phyloP scores from a whole-genome alignment of 1,140 invertebrate species.

The Cylas formicarius region DNA sequence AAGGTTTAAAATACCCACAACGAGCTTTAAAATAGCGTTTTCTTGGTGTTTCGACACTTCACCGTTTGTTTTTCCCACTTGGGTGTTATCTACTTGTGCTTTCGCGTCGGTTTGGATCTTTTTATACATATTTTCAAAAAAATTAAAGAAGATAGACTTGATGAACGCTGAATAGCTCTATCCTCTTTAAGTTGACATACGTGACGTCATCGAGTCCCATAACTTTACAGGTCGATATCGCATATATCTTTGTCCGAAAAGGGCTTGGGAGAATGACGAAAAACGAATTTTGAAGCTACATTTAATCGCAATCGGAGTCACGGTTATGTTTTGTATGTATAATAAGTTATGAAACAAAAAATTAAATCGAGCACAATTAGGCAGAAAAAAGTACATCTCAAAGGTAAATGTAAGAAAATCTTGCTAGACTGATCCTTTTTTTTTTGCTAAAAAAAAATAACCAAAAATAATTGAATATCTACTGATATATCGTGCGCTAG shows the following conservation, averaged over 20 bases:
- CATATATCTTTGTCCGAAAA: background rate
- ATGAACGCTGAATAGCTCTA: background rate
- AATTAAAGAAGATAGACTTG: conserved; percentile 11
- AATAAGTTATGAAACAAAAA: too few relatives aligned
- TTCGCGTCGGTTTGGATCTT: conserved; percentile 20
- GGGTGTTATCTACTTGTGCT: background rate
- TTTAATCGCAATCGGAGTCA: too few relatives aligned
- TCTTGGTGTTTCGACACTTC: conserved; percentile 14
- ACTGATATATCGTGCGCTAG: too few relatives aligned
- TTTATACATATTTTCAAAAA: conserved; percentile 26
- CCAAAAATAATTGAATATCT: too few relatives aligned
- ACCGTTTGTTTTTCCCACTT: conserved; percentile 9
- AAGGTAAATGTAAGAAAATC: too few relatives aligned
- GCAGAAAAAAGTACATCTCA: too few relatives aligned
- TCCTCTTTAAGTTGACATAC: conserved; percentile 15
- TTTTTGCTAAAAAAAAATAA: too few relatives aligned
- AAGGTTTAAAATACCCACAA: conserved; percentile 45
- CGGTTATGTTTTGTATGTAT: too few relatives aligned
- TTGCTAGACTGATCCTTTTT: too few relatives aligned
- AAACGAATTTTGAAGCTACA: too few relatives aligned
- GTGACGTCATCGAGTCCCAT: conserved; percentile 20
- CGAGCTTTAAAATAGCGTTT: conserved; percentile 17
- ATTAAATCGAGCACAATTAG: too few relatives aligned
- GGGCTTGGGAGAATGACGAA: too few relatives aligned
- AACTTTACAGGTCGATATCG: background rate